These are phyloP conservation scores for Kryptolebias marmoratus DNA, from an alignment of 2,113 vertebrate species.

Conservation along the genomic window DNA sequence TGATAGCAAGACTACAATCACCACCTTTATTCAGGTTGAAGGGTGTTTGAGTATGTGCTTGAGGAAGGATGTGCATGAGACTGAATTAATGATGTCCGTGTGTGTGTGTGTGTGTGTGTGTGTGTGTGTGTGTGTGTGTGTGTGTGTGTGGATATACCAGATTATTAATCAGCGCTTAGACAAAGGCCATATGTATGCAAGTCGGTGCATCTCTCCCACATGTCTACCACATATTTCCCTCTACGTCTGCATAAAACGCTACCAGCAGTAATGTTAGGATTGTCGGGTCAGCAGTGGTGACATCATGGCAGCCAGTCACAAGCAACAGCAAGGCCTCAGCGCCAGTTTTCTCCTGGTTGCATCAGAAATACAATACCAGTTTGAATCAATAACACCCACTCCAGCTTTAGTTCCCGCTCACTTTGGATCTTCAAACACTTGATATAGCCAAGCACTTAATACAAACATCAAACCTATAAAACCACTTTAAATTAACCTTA, in stretches of 20 bases:
- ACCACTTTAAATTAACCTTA: neutral
- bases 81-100: constrained; percentile 67
- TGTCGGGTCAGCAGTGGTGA: constrained; percentile 74
- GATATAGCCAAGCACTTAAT: neutral
- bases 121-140: constrained; percentile 21
- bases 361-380: constrained; percentile 60
- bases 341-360: constrained; percentile 65
- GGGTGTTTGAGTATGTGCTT: constrained; percentile 52
- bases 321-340: constrained; percentile 50
- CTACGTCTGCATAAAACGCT: constrained; percentile 47
- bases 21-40: constrained; percentile 41
- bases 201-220: constrained; percentile 53
- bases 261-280: constrained; percentile 74
- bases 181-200: constrained; percentile 67
- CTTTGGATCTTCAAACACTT: constrained; percentile 19
- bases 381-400: constrained; percentile 39
- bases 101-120: constrained; percentile 25
- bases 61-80: constrained; percentile 58
- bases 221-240: constrained; percentile 38
- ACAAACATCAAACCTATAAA: neutral
- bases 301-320: constrained; percentile 67
- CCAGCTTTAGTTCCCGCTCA: constrained; percentile 18
- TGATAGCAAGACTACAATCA: constrained; percentile 44
- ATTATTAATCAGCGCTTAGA: constrained; percentile 73
- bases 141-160: constrained; percentile 38